Conservation (phyloP, 2,888 invertebrate genomes). For the Thumatha senex region DNA sequence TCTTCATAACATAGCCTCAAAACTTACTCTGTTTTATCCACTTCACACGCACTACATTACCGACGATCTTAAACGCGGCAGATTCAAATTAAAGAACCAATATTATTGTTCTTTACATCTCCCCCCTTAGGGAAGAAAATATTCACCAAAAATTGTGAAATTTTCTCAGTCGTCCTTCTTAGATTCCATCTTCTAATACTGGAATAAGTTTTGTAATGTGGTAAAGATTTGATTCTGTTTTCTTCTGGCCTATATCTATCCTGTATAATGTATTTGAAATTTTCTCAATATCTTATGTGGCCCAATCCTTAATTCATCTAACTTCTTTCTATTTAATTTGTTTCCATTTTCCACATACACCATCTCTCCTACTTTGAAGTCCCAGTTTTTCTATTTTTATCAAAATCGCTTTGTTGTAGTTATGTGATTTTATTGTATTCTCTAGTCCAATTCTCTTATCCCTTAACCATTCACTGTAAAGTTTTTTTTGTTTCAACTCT, state of each 20-base stretch:
- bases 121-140: too few species aligned
- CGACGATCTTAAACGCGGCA: too few species aligned
- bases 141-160: too few species aligned
- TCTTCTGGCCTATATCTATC: slow-evolving; percentile 36
- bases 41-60: too few species aligned
- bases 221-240: slow-evolving; percentile 30
- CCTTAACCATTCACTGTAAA: too few species aligned
- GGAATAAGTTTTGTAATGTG: slow-evolving; percentile 1
- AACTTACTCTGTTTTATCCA: too few species aligned
- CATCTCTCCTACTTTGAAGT: slow-evolving; percentile 29
- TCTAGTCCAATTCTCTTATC: slow-evolving; percentile 34
- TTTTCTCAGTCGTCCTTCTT: too few species aligned
- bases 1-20: too few species aligned
- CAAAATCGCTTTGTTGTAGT: slow-evolving; percentile 29
- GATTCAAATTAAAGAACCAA: too few species aligned
- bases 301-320: slow-evolving; percentile 38
- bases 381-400: slow-evolving; percentile 21
- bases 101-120: too few species aligned
- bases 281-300: slow-evolving; percentile 34
- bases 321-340: slow-evolving; percentile 35
- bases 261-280: slow-evolving; percentile 37
- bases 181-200: not conserved
- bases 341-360: slow-evolving; percentile 43
- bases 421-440: slow-evolving; percentile 35
- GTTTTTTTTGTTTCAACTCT: not conserved